Evolutionary conservation across 37 sponge, comb jelly and placozoan species (phyloP).

Genomic region (Diacarnus erythraeanus): DNA sequence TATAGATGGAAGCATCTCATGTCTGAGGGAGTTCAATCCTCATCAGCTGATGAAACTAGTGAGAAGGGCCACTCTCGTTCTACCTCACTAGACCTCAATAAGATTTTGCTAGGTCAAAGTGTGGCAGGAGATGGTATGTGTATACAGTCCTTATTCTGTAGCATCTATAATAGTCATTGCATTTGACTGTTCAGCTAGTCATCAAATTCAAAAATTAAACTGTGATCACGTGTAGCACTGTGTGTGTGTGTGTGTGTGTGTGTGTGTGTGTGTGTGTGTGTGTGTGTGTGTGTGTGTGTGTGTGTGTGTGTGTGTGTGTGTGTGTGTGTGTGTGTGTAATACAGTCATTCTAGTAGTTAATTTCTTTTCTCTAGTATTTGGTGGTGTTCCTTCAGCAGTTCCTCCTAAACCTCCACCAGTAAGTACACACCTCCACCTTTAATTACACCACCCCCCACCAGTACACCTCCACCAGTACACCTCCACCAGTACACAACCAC

Average conservation of each 20-base stretch:
- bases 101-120: conserved; percentile 35
- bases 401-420: conserved; percentile 75
- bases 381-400: conserved; percentile 53
- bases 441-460: too few relatives aligned
- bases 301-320: not conserved
- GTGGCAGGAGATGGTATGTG: not conserved
- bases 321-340: conserved; percentile 9
- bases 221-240: not conserved
- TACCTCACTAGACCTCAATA: conserved; percentile 63
- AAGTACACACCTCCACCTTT: too few relatives aligned
- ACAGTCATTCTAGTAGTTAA: not conserved
- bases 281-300: not conserved
- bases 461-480: too few relatives aligned
- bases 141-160: too few relatives aligned
- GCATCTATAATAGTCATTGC: too few relatives aligned
- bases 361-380: conserved; percentile 11
- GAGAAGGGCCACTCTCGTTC: conserved; percentile 56
- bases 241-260: not conserved
- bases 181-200: too few relatives aligned
- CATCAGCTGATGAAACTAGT: not conserved
- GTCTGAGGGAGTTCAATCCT: not conserved
- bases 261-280: not conserved
- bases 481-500: too few relatives aligned
- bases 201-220: too few relatives aligned
- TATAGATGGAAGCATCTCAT: not conserved